Percentiles rank a stretch among this genome's conserved stretches.
Conservation (phyloP, 2,888 invertebrate genomes). For the Heteropelma amictum region DNA sequence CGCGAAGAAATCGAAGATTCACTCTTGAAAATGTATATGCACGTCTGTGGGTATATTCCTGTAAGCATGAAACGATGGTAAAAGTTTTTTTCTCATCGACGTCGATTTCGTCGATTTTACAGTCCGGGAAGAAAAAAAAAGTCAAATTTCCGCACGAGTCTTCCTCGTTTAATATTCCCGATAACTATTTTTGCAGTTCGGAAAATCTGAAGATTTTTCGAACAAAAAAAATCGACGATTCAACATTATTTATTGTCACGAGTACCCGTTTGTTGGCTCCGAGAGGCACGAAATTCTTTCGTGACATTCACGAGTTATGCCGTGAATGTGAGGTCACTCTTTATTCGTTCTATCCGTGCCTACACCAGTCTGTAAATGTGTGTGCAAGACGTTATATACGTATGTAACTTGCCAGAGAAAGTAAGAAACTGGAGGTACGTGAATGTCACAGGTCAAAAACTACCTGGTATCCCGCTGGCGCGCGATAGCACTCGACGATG, state of each 20-base stretch:
- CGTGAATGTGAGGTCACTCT: constrained; percentile 61
- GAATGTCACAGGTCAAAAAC: constrained; percentile 74
- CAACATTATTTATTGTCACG: neutral
- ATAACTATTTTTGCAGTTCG: no score
- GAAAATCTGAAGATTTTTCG: neutral
- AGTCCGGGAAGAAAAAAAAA: neutral
- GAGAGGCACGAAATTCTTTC: constrained; percentile 34
- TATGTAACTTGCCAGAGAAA: constrained; percentile 69
- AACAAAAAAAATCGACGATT: neutral
- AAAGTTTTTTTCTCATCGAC: constrained; percentile 24
- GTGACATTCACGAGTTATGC: constrained; percentile 51
- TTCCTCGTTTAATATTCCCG: no score
- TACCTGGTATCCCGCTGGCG: constrained; percentile 51
- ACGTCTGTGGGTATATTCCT: constrained; percentile 21
- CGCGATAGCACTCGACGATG: constrained; percentile 15
- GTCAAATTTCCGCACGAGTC: neutral
- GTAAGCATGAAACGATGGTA: constrained; percentile 16
- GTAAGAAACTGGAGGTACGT: constrained; percentile 69
- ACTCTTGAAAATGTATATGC: no score
- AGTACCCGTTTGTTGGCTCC: neutral
- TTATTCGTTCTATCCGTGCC: neutral
- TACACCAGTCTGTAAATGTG: neutral
- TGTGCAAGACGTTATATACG: constrained; percentile 17
- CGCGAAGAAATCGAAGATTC: constrained; percentile 48
- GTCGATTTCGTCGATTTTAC: constrained; percentile 19